Conservation (phyloP, 1,140 invertebrate genomes). For the Pogonomyrmex californicus region DNA sequence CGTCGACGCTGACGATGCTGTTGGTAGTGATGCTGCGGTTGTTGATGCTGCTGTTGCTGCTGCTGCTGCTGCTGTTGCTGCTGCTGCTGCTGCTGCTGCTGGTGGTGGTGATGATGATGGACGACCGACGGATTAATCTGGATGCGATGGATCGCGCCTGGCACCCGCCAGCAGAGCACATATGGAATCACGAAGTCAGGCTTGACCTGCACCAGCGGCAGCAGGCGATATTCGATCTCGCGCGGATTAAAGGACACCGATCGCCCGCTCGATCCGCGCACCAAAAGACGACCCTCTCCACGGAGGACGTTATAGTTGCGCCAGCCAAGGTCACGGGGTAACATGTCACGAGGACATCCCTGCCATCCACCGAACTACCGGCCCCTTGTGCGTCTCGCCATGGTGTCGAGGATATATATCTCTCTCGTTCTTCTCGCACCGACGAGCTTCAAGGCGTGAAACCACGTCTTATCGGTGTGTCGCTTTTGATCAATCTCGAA, state of each 20-base stretch:
- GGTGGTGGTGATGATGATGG: constrained; percentile 67
- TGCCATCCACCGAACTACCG: constrained; percentile 67
- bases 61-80: constrained; percentile 66
- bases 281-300: constrained; percentile 73
- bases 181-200: constrained; percentile 78
- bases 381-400: constrained; percentile 52
- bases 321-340: constrained; percentile 81
- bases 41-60: constrained; percentile 64
- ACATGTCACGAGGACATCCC: constrained; percentile 85
- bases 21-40: constrained; percentile 42
- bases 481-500: neutral
- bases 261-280: constrained; percentile 70
- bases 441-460: neutral
- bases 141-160: constrained; percentile 72
- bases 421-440: neutral
- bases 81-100: constrained; percentile 43
- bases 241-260: constrained; percentile 64
- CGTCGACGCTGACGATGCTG: constrained; percentile 46
- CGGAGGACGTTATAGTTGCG: constrained; percentile 79
- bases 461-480: neutral
- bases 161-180: constrained; percentile 82
- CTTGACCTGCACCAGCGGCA: constrained; percentile 79
- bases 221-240: constrained; percentile 73
- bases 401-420: constrained; percentile 25
- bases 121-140: constrained; percentile 63